Base-by-base conservation (phyloP, 2,113 vertebrate species). In the Rhadina sibilatrix region DNA sequence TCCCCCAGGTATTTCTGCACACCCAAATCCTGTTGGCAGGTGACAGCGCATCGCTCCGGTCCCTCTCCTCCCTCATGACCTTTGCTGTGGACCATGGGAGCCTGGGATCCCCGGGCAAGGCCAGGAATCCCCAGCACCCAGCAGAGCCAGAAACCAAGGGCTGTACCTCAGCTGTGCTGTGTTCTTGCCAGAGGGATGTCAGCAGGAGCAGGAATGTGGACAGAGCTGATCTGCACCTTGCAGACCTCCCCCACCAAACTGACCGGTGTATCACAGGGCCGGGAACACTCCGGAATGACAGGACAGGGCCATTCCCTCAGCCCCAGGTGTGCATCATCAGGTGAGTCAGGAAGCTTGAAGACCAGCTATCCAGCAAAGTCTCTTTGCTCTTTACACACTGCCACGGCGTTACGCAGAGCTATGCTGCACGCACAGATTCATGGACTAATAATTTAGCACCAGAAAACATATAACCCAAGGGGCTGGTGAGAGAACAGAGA, bases 241-340 rank as follows among this genome's bases (percentile, higher is more conserved):
- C 72, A 71, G 52, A 21, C 15, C 25, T 46, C 33, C 21, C 22
- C 31, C 49, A 71, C 21, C 72, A 12, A n/a, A 33, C 16, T 40
- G 68, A 18, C 2, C 0, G 0, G 16, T 19, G 20, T 52, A 3
- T 30, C 2, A 3, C 46, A 42, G 59, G 38, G 59, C 44, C 0
- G 1, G 42, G 47, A 19, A 44, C 28, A 6, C 0, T 1, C 5
- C 0, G 0, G 20, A 40, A n/a, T 66, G 80, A 56, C 63, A 42
- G 46, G 44, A 52, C 7, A 9, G 53, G 50, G 74, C 63, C 2
- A 3, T 60, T 49, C 56, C 57, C 82, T 54, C 85, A 46, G n/a
- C 64, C 30, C 33, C 50, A 31, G 31, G 33, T 4, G 46, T 14
- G 42, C 4, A 17, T 63, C 42, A 15, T n/a, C 83, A 33, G 82